Evolutionary conservation across 2,888 invertebrate species (phyloP), one percentile per base, ranked within the genome.

Genomic region (Apocheima hispidaria): DNA sequence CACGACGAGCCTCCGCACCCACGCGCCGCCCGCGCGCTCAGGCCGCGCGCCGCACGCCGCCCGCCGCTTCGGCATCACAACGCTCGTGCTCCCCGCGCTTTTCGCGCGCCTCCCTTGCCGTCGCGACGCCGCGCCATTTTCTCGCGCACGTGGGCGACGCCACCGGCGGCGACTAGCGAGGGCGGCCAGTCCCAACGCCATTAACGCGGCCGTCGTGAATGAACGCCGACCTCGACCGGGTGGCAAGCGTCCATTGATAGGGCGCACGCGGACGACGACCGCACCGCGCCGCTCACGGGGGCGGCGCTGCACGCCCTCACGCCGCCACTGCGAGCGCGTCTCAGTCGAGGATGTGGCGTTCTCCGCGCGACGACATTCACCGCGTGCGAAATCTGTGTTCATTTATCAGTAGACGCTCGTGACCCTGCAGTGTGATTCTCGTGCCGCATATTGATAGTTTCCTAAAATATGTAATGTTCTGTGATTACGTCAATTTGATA

Each of bases 341-440:
- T 94, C 93, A 93, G 92, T 93, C 94, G 94, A 92, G 88, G 87
- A 90, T 89, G 90, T 88, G 86, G 88, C 89, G 90, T 85, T 84
- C 87, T 81, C 84, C 82, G 86, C 83, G 90, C 88, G 89, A 86
- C 88, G 88, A 87, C 88, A 82, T 83, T 74, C 77, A 75, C 78
- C 82, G 86, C 85, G 86, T 86, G 88, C 90, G 68, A 90, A 90
- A 84, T 82, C 83, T 88, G 92, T 91, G 92, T 91, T 91, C 92
- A 90, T 90, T 90, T 90, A 88, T 81, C 86, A 86, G 86, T 89
- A 90, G 89, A 82, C 78, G 63, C 71, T 81, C 79, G 81, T 82
- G 75, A 81, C 72, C 78, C 72, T 75, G 73, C 70, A 77, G 81
- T 82, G 79, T 81, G 79, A 84, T 84, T 78, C 77, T 69, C 72